Percentiles rank a stretch among this genome's conserved stretches.
phyloP scores from a whole-genome alignment of 2,113 vertebrate genomes.

The Eonycteris spelaea region DNA sequence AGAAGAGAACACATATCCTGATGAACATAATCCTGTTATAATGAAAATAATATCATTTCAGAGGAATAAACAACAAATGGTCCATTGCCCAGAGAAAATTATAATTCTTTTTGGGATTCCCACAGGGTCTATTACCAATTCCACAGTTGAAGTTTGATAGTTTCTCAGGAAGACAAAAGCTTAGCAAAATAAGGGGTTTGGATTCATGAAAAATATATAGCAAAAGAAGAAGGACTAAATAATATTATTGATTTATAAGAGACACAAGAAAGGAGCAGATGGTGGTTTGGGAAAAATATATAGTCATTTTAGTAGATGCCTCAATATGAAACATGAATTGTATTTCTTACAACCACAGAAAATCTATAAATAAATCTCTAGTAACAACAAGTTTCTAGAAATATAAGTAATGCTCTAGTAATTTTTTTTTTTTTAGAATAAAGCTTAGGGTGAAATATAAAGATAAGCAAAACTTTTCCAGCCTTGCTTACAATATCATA shows the following conservation, averaged over 20 bases:
- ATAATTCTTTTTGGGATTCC: conserved; percentile 77
- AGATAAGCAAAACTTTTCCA: neutral
- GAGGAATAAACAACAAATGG: conserved; percentile 76
- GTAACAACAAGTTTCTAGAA: conserved; percentile 37
- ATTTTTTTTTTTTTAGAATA: conserved; percentile 30
- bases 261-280: conserved; percentile 20
- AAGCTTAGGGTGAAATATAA: neutral
- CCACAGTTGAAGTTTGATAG: conserved; percentile 67
- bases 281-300: neutral
- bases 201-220: conserved; percentile 46
- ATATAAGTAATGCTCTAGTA: neutral
- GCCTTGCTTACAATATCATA: neutral
- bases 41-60: conserved; percentile 73
- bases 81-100: conserved; percentile 70
- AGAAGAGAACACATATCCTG: conserved; percentile 51
- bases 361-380: conserved; percentile 34
- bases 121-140: conserved; percentile 30
- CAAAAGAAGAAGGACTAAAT: conserved; percentile 48
- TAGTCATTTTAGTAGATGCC: conserved; percentile 32
- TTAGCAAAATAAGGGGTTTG: conserved; percentile 62
- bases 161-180: conserved; percentile 67
- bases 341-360: conserved; percentile 16
- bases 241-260: conserved; percentile 62
- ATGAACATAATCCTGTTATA: conserved; percentile 68
- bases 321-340: conserved; percentile 38